A percentile compares a stretch with the other conserved stretches of the same genome.
phyloP scores from a whole-genome alignment of 2,797 vertebrate species.

The Sitta carolinensis region DNA sequence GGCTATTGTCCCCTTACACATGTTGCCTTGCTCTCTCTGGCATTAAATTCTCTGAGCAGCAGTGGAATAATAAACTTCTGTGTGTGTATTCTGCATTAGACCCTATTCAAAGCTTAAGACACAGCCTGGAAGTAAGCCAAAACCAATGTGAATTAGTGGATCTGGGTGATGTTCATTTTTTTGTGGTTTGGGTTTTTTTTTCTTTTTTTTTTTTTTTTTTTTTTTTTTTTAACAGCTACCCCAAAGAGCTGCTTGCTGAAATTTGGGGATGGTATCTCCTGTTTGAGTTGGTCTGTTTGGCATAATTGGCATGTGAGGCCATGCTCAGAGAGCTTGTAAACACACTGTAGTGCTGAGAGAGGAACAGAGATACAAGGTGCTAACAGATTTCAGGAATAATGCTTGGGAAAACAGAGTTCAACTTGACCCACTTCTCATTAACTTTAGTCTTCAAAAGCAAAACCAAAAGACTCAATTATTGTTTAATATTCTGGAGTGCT shows the following conservation, averaged over 20 bases:
- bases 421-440: constrained; percentile 1
- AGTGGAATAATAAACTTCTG: constrained; percentile 10
- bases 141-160: neutral
- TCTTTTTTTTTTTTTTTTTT: neutral
- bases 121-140: constrained; percentile 1
- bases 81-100: neutral
- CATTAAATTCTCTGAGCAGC: neutral
- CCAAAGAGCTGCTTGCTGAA: neutral
- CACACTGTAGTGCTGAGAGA: neutral
- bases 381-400: constrained; percentile 3
- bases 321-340: neutral
- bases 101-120: neutral
- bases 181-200: neutral
- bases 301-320: neutral
- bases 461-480: neutral
- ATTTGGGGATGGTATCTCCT: neutral
- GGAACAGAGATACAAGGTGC: neutral
- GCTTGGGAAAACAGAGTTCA: neutral
- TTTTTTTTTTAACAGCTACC: neutral
- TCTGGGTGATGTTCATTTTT: neutral
- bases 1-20: neutral
- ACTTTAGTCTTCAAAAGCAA: constrained; percentile 2
- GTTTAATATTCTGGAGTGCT: neutral
- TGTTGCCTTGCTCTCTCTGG: neutral
- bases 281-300: neutral